These are phyloP conservation scores for Sarotherodon lohbergeri DNA, from an alignment of 2,113 vertebrate species.

Conservation along the genomic window DNA sequence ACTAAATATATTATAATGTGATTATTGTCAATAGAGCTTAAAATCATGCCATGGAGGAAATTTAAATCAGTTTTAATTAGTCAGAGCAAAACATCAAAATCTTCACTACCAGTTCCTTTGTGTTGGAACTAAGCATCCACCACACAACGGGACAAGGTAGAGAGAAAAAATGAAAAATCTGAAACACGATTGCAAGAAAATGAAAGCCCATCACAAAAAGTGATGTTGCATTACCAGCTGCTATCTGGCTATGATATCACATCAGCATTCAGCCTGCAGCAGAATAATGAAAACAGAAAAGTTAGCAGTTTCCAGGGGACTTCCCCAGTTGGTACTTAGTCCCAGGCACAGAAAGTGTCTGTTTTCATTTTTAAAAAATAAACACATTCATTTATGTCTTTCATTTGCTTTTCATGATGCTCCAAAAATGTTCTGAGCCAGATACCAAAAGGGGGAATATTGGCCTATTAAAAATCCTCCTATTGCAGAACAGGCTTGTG, in stretches of 20 bases:
- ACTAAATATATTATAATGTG: neutral
- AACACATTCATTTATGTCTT: neutral
- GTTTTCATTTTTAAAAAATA: neutral
- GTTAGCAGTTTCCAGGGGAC: neutral
- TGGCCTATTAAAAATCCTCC: neutral
- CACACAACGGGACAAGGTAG: neutral
- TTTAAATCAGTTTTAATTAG: neutral
- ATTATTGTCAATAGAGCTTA: neutral
- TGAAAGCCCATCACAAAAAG: neutral
- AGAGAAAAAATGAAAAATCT: neutral
- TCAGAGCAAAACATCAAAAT: neutral
- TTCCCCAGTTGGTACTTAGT: neutral
- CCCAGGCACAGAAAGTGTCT: neutral
- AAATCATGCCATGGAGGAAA: neutral
- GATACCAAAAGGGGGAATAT: neutral
- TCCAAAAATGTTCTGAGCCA: neutral
- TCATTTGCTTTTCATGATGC: neutral
- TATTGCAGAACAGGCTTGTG: neutral
- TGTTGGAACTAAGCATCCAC: neutral
- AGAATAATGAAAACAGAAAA: neutral
- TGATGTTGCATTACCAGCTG: neutral
- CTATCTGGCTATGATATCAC: neutral
- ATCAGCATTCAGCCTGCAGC: neutral
- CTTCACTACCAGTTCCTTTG: neutral
- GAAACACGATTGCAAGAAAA: neutral